These are phyloP conservation scores for Hipparchia sbordonii DNA, from an alignment of 2,888 invertebrate species.

Conservation along the genomic window DNA sequence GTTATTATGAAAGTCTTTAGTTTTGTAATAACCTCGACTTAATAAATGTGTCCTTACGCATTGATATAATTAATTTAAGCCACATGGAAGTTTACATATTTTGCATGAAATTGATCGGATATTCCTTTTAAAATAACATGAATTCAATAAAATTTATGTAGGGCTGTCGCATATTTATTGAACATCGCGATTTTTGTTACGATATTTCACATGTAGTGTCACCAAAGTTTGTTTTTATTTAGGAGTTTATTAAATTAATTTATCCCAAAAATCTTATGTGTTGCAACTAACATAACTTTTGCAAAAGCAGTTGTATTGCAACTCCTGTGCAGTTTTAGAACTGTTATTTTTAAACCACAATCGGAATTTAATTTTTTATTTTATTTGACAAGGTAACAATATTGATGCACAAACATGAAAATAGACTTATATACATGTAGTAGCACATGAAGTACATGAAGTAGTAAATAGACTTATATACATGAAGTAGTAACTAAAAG, in stretches of 20 bases:
- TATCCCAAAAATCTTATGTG: background rate
- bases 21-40: no score
- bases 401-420: no score
- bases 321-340: no score
- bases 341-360: no score
- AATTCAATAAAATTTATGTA: background rate
- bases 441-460: no score
- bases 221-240: background rate
- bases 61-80: background rate
- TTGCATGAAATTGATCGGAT: slow-evolving; percentile 3
- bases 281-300: background rate
- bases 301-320: background rate
- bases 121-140: slow-evolving; percentile 3
- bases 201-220: background rate
- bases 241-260: background rate
- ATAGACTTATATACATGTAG: no score
- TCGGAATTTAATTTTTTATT: no score
- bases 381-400: no score
- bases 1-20: no score
- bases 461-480: no score
- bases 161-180: background rate
- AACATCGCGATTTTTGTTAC: slow-evolving; percentile 1
- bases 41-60: no score
- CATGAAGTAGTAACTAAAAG: no score
- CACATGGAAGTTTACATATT: background rate